Evolutionary conservation across 53 echinoderm and acorn worm genomes (phyloP).

Genomic region (Crossaster papposus): DNA sequence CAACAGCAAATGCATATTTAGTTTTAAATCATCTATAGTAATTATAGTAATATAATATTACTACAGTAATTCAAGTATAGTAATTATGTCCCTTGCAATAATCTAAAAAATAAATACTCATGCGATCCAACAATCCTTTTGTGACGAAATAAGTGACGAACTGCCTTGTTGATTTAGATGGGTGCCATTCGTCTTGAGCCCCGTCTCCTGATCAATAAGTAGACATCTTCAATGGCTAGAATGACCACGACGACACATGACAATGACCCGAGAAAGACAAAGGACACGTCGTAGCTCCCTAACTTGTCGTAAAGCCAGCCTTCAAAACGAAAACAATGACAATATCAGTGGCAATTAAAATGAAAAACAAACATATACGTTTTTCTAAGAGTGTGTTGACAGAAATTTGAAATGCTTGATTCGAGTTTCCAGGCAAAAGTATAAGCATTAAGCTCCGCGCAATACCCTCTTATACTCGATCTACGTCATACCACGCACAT

Average conservation of each 20-base stretch:
- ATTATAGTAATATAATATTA: too few species aligned
- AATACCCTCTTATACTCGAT: too few species aligned
- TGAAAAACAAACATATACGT: background rate
- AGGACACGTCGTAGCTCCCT: slow-evolving; percentile 15
- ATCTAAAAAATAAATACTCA: too few species aligned
- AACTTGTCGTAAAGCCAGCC: slow-evolving; percentile 33
- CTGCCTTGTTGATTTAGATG: background rate
- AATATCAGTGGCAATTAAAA: background rate
- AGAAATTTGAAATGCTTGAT: too few species aligned
- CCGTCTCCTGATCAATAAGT: background rate
- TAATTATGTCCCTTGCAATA: too few species aligned
- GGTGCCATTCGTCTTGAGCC: background rate
- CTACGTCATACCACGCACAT: background rate
- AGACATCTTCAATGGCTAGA: slow-evolving; percentile 15
- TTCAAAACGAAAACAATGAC: background rate
- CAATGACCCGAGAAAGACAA: slow-evolving; percentile 3
- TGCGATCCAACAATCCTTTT: too few species aligned
- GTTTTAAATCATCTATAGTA: too few species aligned
- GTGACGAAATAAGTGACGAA: background rate
- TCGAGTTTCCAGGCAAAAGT: too few species aligned
- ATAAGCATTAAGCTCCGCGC: background rate
- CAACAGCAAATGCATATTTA: too few species aligned
- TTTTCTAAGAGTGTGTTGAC: too few species aligned
- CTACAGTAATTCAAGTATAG: too few species aligned
- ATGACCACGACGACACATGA: slow-evolving; percentile 5